phyloP scores from a whole-genome alignment of 2,888 invertebrate genomes.

The Macrophya annulata region DNA sequence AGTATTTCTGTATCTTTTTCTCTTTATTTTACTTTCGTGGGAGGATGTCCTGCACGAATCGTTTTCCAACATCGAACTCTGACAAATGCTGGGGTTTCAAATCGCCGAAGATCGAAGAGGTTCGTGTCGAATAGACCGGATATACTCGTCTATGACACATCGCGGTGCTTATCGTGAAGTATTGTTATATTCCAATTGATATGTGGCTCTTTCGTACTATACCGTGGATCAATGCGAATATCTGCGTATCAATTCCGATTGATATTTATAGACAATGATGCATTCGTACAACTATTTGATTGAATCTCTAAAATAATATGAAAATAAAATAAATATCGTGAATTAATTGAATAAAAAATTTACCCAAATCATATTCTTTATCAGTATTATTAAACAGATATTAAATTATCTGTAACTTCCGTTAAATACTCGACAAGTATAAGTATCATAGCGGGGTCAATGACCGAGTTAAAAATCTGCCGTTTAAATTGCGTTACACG shows the following conservation, averaged over 20 bases:
- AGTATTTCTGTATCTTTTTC: background rate
- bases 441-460: background rate
- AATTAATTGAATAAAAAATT: too few species aligned
- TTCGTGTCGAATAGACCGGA: conserved; percentile 47
- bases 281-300: too few species aligned
- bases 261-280: conserved; percentile 15
- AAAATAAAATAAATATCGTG: too few species aligned
- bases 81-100: conserved; percentile 38
- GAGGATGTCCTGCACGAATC: conserved; percentile 14
- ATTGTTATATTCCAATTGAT: conserved; percentile 64
- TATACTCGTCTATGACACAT: conserved; percentile 69
- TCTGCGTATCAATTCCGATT: conserved; percentile 20
- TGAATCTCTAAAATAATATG: too few species aligned
- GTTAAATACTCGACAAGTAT: conserved; percentile 18
- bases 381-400: background rate
- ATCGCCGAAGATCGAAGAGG: conserved; percentile 16
- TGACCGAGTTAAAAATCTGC: background rate
- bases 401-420: background rate
- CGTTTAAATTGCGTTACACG: conserved; percentile 6
- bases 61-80: background rate
- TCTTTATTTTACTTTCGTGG: background rate
- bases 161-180: conserved; percentile 72
- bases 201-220: conserved; percentile 36
- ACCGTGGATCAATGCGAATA: conserved; percentile 15
- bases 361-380: background rate